These are phyloP conservation scores for Halcyon chelicuti DNA, from an alignment of 2,797 vertebrate species.

Conservation along the genomic window DNA sequence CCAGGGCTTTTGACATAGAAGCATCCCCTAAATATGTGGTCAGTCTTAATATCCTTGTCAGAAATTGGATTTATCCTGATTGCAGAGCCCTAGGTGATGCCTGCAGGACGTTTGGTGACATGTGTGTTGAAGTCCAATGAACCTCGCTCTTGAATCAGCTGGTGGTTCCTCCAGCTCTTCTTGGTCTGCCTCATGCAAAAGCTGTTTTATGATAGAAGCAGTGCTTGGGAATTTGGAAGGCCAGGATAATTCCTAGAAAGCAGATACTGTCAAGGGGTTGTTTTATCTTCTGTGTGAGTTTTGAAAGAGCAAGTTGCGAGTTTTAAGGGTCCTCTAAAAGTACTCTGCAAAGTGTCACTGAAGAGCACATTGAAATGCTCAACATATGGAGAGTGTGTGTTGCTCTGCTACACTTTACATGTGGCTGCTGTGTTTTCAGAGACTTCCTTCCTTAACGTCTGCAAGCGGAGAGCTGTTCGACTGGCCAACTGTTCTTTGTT, in stretches of 20 bases:
- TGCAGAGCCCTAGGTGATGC: not conserved
- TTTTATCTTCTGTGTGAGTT: not conserved
- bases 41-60: not conserved
- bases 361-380: not conserved
- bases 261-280: not conserved
- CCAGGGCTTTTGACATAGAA: not conserved
- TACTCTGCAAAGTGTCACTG: rapidly evolving
- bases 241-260: not conserved
- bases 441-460: rapidly evolving
- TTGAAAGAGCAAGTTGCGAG: not conserved
- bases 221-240: not conserved
- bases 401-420: rapidly evolving
- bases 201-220: not conserved
- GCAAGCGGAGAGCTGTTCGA: rapidly evolving
- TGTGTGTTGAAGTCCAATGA: rapidly evolving
- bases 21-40: not conserved
- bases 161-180: not conserved
- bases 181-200: not conserved
- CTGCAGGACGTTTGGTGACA: not conserved
- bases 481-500: too few species aligned
- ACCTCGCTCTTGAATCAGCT: not conserved
- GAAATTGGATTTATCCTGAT: not conserved
- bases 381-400: not conserved
- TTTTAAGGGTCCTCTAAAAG: not conserved
- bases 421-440: not conserved